Evolutionary conservation across 2,797 vertebrate genomes (phyloP).

Genomic region (Acanthiza pusilla): DNA sequence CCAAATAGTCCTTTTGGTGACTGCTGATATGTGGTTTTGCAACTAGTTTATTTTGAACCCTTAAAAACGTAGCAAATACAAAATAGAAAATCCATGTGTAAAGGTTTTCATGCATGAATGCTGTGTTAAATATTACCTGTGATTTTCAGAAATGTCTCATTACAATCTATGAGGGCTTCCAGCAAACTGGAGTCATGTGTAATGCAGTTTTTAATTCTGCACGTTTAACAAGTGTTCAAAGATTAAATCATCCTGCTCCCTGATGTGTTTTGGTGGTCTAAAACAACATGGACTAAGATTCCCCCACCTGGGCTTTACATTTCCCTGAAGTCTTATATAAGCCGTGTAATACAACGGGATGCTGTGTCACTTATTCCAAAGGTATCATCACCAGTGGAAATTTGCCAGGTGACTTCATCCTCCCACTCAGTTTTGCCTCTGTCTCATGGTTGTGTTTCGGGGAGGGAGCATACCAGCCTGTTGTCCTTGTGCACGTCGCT

Average conservation of each 20-base stretch:
- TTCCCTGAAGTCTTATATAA: conserved; percentile 64
- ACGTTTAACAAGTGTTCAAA: neutral
- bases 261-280: conserved; percentile 49
- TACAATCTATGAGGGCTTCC: neutral
- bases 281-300: conserved; percentile 33
- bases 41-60: neutral
- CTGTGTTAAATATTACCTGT: neutral
- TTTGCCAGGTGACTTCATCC: conserved; percentile 67
- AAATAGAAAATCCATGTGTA: neutral
- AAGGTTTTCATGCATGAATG: neutral
- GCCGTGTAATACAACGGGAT: conserved; percentile 50
- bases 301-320: conserved; percentile 43
- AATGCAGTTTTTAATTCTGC: conserved; percentile 18
- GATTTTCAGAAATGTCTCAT: neutral
- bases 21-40: neutral
- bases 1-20: neutral
- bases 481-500: neutral
- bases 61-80: neutral
- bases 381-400: conserved; percentile 63
- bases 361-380: conserved; percentile 67
- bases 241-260: conserved; percentile 46
- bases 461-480: conserved; percentile 42
- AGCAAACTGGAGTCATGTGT: neutral
- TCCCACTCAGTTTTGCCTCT: conserved; percentile 63
- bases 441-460: conserved; percentile 41